Evolutionary conservation across 2,797 vertebrate genomes (phyloP), one percentile per base, ranked within the genome.

Genomic region (Falco naumanni): DNA sequence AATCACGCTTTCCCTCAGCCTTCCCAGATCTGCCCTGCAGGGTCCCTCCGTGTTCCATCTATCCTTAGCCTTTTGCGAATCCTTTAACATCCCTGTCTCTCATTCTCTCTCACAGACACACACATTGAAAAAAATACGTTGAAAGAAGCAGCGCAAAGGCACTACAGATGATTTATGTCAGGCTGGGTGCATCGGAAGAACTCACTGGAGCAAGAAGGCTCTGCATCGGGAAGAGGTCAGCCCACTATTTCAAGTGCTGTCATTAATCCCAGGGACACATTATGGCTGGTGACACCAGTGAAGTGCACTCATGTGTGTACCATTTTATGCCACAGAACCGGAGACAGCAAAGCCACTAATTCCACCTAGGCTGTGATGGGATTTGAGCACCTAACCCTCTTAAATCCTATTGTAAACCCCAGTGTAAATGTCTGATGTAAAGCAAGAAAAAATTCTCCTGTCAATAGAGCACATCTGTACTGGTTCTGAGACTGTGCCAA

Each of bases 391-490:
- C 57, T 80, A 87, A 53, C 25, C n/a, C 51, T 81, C 56, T 84
- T 66, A 89, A 96, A 94, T 57, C 29, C 34, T 78, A 84, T 69
- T 68, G 66, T 85, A 84, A 93, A 66, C 54, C 11, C 50, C 34
- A 51, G 3, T 57, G 60, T 59, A 93, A 93, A 90, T 87, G 60
- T 59, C 80, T 75, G 68, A 80, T 82, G 56, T 39, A 90, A 90
- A 94, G 60, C 28, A 82, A 77, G 87, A 89, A 75, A 77, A 96
- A 89, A 78, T 61, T 71, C 72, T 78, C 81, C 50, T 61, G 75
- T 71, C 85, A 77, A 56, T 34, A 87, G n/a, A 90, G 34, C 28
- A 10, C 82, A 92, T 77, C 80, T 90, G 77, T 47, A 56, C 29
- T 3, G 3, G 45, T 57, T 79, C 77, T 64, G n/a, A 22, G 50